These are phyloP conservation scores for Chromobotia macracanthus DNA, from an alignment of 2,797 vertebrate genomes.

Conservation along the genomic window DNA sequence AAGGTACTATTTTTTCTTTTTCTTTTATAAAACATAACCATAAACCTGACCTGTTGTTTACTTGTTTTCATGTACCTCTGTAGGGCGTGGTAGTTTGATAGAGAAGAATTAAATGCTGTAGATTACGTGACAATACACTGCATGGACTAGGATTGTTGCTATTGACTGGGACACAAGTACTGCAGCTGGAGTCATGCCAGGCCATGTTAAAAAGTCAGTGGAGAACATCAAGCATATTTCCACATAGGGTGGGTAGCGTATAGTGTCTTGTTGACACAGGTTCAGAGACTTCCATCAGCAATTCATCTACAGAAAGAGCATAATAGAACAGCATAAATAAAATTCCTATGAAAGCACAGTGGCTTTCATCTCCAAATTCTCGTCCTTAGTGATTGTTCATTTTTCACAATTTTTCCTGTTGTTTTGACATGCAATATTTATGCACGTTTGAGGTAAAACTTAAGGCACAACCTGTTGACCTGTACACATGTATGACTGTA, in stretches of 20 bases:
- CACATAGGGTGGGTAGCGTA: not conserved
- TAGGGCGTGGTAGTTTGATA: slow-evolving; percentile 15
- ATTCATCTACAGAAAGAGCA: slow-evolving; percentile 15
- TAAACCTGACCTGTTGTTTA: slow-evolving; percentile 9
- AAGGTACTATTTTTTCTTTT: no score
- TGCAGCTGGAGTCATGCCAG: slow-evolving; percentile 5
- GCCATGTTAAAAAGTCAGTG: not conserved
- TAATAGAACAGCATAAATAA: not conserved
- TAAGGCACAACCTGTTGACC: not conserved
- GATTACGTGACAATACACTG: slow-evolving; percentile 27
- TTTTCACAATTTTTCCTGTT: not conserved
- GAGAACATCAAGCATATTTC: not conserved
- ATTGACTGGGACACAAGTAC: slow-evolving; percentile 7
- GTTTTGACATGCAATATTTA: not conserved
- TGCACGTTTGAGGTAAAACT: not conserved
- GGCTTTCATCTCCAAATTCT: slow-evolving; percentile 11
- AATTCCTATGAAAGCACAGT: not conserved
- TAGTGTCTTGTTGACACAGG: slow-evolving; percentile 19
- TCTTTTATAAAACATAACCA: no score
- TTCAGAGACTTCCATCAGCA: slow-evolving; percentile 12
- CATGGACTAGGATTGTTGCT: not conserved
- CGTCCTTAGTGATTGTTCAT: not conserved
- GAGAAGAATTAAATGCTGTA: slow-evolving; percentile 3
- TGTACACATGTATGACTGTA: not conserved
- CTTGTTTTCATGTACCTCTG: slow-evolving; percentile 4